Conservation (phyloP, 2,797 vertebrate genomes). For the Ceryle rudis region DNA sequence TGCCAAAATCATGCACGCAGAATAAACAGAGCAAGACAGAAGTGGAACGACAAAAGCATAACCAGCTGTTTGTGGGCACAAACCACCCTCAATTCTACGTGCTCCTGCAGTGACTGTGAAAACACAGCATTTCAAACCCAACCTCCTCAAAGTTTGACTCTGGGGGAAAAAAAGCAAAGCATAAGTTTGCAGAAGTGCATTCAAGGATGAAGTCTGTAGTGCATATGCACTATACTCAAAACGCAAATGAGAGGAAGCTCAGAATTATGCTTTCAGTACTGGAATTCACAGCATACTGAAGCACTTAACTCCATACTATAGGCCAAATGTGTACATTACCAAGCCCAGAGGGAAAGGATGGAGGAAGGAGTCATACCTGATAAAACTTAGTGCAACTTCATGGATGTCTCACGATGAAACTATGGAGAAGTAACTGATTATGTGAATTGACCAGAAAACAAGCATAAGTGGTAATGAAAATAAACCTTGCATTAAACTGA, state of each 20-base stretch:
- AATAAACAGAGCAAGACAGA: background rate
- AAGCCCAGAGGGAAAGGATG: background rate
- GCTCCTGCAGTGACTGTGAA: background rate
- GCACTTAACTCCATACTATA: background rate
- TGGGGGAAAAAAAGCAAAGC: background rate
- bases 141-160: background rate
- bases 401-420: constrained; percentile 33
- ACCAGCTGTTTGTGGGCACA: background rate
- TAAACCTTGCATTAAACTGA: background rate
- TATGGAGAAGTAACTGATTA: constrained; percentile 28
- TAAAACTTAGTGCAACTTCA: constrained; percentile 22
- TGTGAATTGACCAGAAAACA: background rate
- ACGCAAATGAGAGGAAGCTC: background rate
- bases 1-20: background rate
- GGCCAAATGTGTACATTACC: background rate
- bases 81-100: background rate
- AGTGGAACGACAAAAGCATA: background rate
- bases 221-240: background rate
- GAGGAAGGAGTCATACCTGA: constrained; percentile 5
- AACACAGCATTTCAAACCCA: background rate
- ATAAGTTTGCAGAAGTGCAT: background rate
- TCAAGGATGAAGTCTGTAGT: background rate
- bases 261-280: background rate
- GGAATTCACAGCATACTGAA: background rate
- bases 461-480: background rate